Percentiles rank a stretch among this genome's conserved stretches.
Evolutionary conservation across 2,888 invertebrate species (phyloP).

Genomic region (Acleris holmiana): DNA sequence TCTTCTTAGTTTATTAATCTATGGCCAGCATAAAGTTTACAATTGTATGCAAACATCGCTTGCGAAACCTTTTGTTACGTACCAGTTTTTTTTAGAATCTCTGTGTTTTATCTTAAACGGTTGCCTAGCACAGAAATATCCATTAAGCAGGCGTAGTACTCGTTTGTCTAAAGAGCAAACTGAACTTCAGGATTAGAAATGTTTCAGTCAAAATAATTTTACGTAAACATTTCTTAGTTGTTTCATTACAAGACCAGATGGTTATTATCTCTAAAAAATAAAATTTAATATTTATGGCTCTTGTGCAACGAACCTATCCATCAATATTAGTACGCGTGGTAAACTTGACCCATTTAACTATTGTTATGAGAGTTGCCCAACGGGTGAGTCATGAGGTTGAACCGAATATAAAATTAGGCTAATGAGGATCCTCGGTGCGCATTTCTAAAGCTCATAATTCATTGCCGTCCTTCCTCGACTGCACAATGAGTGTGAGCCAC

Average conservation of each 20-base stretch:
- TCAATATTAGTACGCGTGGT: slow-evolving; percentile 41
- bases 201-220: background rate
- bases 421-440: slow-evolving; percentile 52
- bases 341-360: slow-evolving; percentile 73
- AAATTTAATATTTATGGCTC: slow-evolving; percentile 3
- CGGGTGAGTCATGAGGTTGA: slow-evolving; percentile 57
- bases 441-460: slow-evolving; percentile 33
- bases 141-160: slow-evolving; percentile 7
- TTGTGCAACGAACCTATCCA: slow-evolving; percentile 28
- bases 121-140: slow-evolving; percentile 6
- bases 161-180: background rate
- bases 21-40: slow-evolving; percentile 26
- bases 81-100: slow-evolving; percentile 14
- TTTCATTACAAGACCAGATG: background rate
- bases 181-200: background rate
- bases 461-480: slow-evolving; percentile 46
- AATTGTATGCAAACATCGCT: slow-evolving; percentile 29
- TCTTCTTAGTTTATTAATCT: slow-evolving; percentile 35
- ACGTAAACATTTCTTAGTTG: background rate
- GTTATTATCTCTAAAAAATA: too few species aligned
- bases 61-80: slow-evolving; percentile 26
- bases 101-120: slow-evolving; percentile 16
- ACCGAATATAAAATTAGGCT: slow-evolving; percentile 54
- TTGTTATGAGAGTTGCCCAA: slow-evolving; percentile 72
- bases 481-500: slow-evolving; percentile 32